These are phyloP conservation scores for Platysternon megacephalum DNA, from an alignment of 2,113 vertebrate genomes.

Conservation along the genomic window DNA sequence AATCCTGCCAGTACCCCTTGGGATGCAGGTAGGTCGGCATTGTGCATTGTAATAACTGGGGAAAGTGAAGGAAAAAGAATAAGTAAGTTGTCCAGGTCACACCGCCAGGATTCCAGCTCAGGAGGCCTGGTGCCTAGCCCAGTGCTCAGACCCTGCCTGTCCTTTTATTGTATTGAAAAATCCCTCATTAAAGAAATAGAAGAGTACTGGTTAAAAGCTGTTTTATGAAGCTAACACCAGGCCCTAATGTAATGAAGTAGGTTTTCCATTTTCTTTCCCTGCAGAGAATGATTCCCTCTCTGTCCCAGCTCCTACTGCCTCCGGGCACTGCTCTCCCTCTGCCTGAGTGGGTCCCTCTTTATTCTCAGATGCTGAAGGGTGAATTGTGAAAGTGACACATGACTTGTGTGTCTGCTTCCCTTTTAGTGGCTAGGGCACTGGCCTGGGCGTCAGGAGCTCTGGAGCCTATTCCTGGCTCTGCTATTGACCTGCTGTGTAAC, in stretches of 20 bases:
- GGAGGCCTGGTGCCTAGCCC: accelerated
- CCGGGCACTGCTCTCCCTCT: background rate
- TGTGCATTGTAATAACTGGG: background rate
- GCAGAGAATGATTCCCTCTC: background rate
- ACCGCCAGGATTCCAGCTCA: background rate
- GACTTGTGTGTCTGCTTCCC: no score
- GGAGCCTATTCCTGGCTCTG: no score
- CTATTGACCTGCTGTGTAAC: no score
- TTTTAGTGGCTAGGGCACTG: no score
- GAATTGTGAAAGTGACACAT: no score
- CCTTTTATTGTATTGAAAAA: background rate
- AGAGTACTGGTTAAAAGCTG: background rate
- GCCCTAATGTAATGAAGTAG: background rate
- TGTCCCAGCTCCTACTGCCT: background rate
- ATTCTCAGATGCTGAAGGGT: no score
- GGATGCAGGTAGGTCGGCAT: accelerated
- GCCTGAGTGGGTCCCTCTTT: no score
- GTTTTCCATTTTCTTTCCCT: background rate
- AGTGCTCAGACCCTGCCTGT: background rate
- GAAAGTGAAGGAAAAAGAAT: background rate
- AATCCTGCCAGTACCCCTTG: background rate
- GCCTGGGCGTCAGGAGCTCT: no score
- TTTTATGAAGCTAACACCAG: background rate
- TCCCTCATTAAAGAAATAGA: background rate
- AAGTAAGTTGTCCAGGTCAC: background rate